Evolutionary conservation across 2,888 invertebrate species (phyloP).

Genomic region (Eudemis profundana): DNA sequence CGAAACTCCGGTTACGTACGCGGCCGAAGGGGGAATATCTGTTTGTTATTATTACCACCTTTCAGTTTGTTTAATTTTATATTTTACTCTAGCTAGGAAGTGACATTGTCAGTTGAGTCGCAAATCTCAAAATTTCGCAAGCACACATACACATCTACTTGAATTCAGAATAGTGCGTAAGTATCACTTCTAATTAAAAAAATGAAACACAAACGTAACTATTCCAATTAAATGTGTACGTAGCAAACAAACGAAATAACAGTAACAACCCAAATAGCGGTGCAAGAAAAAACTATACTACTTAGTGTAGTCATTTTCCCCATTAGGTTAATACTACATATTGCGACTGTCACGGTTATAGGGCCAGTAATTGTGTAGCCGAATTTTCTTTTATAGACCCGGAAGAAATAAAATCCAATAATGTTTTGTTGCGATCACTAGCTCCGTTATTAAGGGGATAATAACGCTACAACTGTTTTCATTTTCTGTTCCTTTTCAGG

Average conservation of each 20-base stretch:
- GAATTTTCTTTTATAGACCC: constrained; percentile 39
- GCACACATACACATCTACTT: no score
- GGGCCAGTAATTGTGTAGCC: constrained; percentile 33
- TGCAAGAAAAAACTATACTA: not conserved
- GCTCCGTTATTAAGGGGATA: constrained; percentile 31
- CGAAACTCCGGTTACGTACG: no score
- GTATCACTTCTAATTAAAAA: no score
- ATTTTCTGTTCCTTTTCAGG: not conserved
- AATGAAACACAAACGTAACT: not conserved
- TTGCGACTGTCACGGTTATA: constrained; percentile 38
- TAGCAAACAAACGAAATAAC: constrained; percentile 8
- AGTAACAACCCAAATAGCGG: not conserved
- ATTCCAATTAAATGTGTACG: constrained; percentile 4
- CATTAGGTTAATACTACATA: constrained; percentile 40
- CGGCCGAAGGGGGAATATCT: no score
- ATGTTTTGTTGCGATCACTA: constrained; percentile 32
- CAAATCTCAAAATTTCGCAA: no score
- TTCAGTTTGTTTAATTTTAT: no score
- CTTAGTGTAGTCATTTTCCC: constrained; percentile 26
- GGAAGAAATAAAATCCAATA: constrained; percentile 38
- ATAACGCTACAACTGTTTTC: constrained; percentile 21
- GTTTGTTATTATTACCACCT: no score
- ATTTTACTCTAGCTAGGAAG: no score
- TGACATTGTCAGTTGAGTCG: no score
- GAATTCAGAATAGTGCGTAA: no score